phyloP scores from a whole-genome alignment of 2,888 invertebrate genomes.

The Sisyra terminalis region DNA sequence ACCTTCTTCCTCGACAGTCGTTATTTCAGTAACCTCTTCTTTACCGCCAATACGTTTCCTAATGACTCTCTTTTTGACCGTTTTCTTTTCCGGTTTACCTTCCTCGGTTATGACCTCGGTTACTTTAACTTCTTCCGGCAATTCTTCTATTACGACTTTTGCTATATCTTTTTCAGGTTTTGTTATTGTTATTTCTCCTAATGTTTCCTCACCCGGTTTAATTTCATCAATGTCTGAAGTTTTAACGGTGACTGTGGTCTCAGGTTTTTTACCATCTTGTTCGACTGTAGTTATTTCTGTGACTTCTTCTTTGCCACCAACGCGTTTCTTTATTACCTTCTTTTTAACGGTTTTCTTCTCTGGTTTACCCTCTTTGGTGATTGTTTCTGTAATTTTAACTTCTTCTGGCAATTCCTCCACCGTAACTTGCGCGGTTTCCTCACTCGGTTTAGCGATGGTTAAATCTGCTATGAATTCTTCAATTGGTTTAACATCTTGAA shows the following conservation, averaged over 20 bases:
- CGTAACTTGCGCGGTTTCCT: slow-evolving; percentile 3
- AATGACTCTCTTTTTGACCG: slow-evolving; percentile 15
- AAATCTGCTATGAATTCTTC: slow-evolving; percentile 2
- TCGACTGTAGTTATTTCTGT: slow-evolving; percentile 26
- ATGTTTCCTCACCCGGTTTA: slow-evolving; percentile 13
- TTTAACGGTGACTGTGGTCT: slow-evolving; percentile 11
- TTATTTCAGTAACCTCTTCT: slow-evolving; percentile 21
- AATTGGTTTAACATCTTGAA: slow-evolving; percentile 9
- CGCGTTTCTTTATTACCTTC: slow-evolving; percentile 26
- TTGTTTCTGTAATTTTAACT: slow-evolving; percentile 25
- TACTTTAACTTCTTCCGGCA: slow-evolving; percentile 17
- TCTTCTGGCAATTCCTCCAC: slow-evolving; percentile 15
- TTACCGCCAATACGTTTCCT: slow-evolving; percentile 14
- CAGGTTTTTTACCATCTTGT: slow-evolving; percentile 12
- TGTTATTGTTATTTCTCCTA: slow-evolving; percentile 14
- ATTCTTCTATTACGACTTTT: slow-evolving; percentile 14
- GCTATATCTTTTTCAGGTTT: no score
- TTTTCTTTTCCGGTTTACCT: slow-evolving; percentile 16
- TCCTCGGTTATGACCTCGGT: slow-evolving; percentile 20
- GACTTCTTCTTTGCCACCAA: slow-evolving; percentile 21
- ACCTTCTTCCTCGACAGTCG: slow-evolving; percentile 25
- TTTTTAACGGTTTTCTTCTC: slow-evolving; percentile 20
- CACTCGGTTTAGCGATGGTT: neutral
- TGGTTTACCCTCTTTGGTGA: slow-evolving; percentile 23
- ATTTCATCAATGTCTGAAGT: neutral